These are phyloP conservation scores for Gambelia wislizenii DNA, from an alignment of 2,797 vertebrate genomes.

Conservation along the genomic window DNA sequence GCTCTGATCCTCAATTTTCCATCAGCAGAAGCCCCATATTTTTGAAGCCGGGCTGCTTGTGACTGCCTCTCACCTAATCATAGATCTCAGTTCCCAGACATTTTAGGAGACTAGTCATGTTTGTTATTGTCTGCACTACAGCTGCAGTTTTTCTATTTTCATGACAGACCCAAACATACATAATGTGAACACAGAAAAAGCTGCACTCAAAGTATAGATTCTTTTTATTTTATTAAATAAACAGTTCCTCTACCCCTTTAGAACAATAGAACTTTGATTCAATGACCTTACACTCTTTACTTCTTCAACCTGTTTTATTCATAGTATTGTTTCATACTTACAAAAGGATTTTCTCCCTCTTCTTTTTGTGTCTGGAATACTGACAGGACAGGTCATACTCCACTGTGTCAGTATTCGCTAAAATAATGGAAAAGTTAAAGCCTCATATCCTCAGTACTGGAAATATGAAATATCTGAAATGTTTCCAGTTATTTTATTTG, in stretches of 20 bases:
- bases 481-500: conserved; percentile 31
- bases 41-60: neutral
- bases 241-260: conserved; percentile 29
- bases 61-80: conserved; percentile 12
- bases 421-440: conserved; percentile 26
- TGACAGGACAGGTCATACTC: neutral
- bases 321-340: neutral
- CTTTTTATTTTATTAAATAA: conserved; percentile 49
- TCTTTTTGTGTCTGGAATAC: conserved; percentile 1
- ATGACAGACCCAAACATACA: conserved; percentile 1
- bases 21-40: conserved; percentile 1
- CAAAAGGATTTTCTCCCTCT: conserved; percentile 22
- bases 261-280: conserved; percentile 32
- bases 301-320: conserved; percentile 48
- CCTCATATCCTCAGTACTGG: conserved; percentile 23
- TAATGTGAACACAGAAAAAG: conserved; percentile 21
- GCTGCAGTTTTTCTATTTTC: conserved; percentile 30
- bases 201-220: conserved; percentile 11
- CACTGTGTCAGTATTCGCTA: conserved; percentile 29
- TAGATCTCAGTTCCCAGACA: conserved; percentile 25
- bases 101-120: conserved; percentile 23
- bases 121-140: conserved; percentile 16
- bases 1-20: conserved; percentile 11
- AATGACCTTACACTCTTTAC: conserved; percentile 39
- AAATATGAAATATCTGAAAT: conserved; percentile 36